Conservation (phyloP, 1,140 invertebrate genomes). For the Idris sp. region DNA sequence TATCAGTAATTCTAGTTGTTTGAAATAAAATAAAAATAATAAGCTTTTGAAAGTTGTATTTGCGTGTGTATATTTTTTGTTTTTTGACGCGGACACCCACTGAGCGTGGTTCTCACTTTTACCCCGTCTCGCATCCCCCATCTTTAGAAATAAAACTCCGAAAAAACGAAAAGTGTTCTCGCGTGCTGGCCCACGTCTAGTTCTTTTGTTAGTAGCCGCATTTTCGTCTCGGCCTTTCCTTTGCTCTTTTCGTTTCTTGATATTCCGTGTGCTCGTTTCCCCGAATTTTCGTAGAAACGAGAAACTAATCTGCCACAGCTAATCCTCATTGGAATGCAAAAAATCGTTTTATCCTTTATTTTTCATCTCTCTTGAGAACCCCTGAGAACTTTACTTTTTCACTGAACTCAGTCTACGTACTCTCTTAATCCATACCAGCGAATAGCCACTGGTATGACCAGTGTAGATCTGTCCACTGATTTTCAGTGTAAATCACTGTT, state of each 20-base stretch:
- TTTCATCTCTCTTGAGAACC: constrained; percentile 8
- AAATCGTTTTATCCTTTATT: constrained; percentile 27
- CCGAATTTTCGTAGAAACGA: constrained; percentile 44
- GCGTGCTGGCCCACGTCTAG: constrained; percentile 31
- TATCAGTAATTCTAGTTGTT: too few species aligned
- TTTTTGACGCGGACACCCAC: too few species aligned
- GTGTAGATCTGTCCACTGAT: too few species aligned
- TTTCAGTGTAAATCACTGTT: too few species aligned
- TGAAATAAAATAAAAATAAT: too few species aligned
- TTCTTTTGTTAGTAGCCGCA: constrained; percentile 31
- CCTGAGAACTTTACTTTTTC: constrained; percentile 24
- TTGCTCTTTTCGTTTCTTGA: constrained; percentile 32
- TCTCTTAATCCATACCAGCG: too few species aligned
- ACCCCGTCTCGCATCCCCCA: constrained; percentile 24
- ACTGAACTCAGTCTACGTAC: constrained; percentile 11
- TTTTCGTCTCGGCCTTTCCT: constrained; percentile 21
- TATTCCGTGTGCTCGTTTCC: constrained; percentile 46
- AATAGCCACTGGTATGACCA: too few species aligned
- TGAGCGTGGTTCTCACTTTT: too few species aligned
- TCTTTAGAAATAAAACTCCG: constrained; percentile 9
- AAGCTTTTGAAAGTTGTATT: too few species aligned
- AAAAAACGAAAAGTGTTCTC: constrained; percentile 38
- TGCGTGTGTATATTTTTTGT: too few species aligned
- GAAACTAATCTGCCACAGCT: constrained; percentile 40
- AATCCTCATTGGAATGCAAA: constrained; percentile 32